Conservation (phyloP, 2,797 vertebrate genomes). For the Pogonophryne albipinna region DNA sequence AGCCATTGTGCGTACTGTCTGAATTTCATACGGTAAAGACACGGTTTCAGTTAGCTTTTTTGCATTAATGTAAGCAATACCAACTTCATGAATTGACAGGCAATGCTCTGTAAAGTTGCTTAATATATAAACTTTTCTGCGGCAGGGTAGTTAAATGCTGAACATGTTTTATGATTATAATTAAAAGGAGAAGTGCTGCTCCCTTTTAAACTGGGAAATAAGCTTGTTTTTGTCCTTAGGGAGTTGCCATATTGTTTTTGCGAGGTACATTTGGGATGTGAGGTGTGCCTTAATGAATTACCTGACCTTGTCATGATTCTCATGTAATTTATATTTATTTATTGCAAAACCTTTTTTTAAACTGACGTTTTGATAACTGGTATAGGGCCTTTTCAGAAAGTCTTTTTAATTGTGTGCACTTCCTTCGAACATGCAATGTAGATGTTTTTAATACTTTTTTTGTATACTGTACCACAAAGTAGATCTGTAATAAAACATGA, state of each 20-base stretch:
- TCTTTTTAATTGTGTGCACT: slow-evolving; percentile 83
- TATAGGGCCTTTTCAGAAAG: slow-evolving; percentile 70
- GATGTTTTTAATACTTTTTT: slow-evolving; percentile 74
- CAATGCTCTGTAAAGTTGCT: slow-evolving; percentile 64
- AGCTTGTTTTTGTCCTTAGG: slow-evolving; percentile 77
- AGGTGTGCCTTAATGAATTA: slow-evolving; percentile 83
- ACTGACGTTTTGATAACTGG: slow-evolving; percentile 81
- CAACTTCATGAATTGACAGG: slow-evolving; percentile 64
- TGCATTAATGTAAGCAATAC: slow-evolving; percentile 47
- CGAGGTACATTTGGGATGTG: slow-evolving; percentile 79
- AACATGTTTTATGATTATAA: slow-evolving; percentile 73
- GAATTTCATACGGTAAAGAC: slow-evolving; percentile 50
- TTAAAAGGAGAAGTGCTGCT: slow-evolving; percentile 73
- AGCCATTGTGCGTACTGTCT: slow-evolving; percentile 59
- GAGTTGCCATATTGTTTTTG: slow-evolving; percentile 79
- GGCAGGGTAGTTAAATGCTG: slow-evolving; percentile 80
- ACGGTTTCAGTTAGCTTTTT: slow-evolving; percentile 33
- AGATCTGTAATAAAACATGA: slow-evolving; percentile 79
- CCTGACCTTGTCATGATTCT: slow-evolving; percentile 77
- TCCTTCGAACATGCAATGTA: slow-evolving; percentile 82
- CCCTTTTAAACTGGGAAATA: slow-evolving; percentile 73
- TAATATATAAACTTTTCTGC: slow-evolving; percentile 73
- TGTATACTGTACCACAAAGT: slow-evolving; percentile 82
- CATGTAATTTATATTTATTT: slow-evolving; percentile 89
- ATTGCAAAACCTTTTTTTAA: slow-evolving; percentile 81